Conservation (phyloP, 1,140 invertebrate genomes). For the Drusus annulatus region DNA sequence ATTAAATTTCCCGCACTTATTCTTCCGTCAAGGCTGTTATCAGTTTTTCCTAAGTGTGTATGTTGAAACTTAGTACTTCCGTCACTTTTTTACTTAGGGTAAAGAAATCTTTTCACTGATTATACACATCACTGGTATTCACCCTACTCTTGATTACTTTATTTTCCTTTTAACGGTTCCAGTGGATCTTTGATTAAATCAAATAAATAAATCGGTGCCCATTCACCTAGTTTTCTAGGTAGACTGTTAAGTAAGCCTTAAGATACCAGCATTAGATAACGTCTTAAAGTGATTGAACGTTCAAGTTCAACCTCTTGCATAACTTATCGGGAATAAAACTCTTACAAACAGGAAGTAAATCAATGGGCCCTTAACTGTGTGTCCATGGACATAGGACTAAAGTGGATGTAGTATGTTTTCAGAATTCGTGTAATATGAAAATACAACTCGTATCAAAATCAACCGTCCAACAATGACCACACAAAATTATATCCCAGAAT, state of each 20-base stretch:
- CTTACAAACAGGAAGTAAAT: conserved; percentile 25
- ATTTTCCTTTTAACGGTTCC: background rate
- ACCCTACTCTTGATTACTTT: background rate
- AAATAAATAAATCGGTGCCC: background rate
- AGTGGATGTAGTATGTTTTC: too few species aligned
- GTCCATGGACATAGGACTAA: too few species aligned
- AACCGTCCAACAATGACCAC: too few species aligned
- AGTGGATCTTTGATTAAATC: conserved; percentile 1
- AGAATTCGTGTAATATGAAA: too few species aligned
- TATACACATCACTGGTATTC: background rate
- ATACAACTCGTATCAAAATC: too few species aligned
- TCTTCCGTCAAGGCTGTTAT: too few species aligned
- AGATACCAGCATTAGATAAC: conserved; percentile 20
- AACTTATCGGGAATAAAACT: conserved; percentile 48
- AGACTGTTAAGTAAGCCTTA: background rate
- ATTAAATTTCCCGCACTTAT: too few species aligned
- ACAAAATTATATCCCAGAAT: too few species aligned
- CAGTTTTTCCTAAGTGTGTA: too few species aligned
- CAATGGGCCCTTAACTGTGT: conserved; percentile 5
- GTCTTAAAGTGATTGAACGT: conserved; percentile 43
- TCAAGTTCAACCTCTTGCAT: conserved; percentile 44
- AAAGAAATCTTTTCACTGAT: background rate
- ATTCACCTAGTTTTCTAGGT: background rate
- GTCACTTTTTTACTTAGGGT: too few species aligned
- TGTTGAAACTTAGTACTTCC: too few species aligned